phyloP scores from a whole-genome alignment of 2,888 invertebrate genomes.

The Netelia inedita region DNA sequence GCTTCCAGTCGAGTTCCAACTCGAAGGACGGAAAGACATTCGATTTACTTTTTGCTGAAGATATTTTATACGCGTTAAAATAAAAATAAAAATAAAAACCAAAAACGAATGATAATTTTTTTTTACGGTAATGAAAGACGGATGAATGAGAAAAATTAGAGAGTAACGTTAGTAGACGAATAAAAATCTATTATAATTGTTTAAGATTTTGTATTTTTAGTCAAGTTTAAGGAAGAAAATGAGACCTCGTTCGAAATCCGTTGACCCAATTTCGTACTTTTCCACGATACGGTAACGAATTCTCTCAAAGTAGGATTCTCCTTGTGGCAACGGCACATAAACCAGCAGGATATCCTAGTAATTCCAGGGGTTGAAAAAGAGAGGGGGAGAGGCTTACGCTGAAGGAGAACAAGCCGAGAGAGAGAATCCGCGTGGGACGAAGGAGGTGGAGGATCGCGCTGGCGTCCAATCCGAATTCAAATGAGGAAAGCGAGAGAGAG shows the following conservation, averaged over 20 bases:
- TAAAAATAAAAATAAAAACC: background rate
- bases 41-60: no score
- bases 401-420: slow-evolving; percentile 37
- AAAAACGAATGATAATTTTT: background rate
- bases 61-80: background rate
- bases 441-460: slow-evolving; percentile 21
- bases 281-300: background rate
- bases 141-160: background rate
- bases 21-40: background rate
- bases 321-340: slow-evolving; percentile 15
- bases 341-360: slow-evolving; percentile 15
- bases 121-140: background rate
- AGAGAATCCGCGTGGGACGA: background rate
- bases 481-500: slow-evolving; percentile 74
- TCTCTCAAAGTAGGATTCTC: background rate
- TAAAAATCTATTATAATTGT: background rate
- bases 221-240: background rate
- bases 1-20: background rate
- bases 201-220: background rate
- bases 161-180: background rate
- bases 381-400: background rate
- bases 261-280: slow-evolving; percentile 75
- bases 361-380: slow-evolving; percentile 21
- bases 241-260: slow-evolving; percentile 69
- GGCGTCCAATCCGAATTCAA: slow-evolving; percentile 78